Evolutionary conservation across 35 echinoderm and acorn worm genomes (phyloP).

Genomic region (Eucidaris tribuloides): DNA sequence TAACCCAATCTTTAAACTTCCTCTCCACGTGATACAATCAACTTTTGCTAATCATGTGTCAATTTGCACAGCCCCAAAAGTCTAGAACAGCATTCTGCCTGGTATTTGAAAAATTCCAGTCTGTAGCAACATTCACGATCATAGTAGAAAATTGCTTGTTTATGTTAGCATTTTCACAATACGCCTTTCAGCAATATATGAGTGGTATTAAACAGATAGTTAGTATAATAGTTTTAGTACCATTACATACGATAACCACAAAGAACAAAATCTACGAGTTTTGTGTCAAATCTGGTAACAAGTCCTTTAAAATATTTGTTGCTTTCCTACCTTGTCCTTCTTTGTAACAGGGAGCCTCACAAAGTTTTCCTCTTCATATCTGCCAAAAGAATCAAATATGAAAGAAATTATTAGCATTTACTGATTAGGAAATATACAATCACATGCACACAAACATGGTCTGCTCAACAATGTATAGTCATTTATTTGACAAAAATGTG

Average conservation of each 20-base stretch:
- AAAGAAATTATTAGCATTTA: background rate
- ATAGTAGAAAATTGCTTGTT: background rate
- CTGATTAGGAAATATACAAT: background rate
- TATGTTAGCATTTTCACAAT: background rate
- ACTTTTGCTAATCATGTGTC: no score
- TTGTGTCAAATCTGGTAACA: background rate
- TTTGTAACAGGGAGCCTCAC: constrained; percentile 57
- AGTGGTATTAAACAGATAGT: background rate
- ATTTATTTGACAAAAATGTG: background rate
- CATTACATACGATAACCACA: background rate
- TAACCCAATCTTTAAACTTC: no score
- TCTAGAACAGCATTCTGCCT: no score
- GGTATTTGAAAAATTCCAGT: no score
- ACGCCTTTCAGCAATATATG: background rate
- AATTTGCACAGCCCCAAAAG: no score
- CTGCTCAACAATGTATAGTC: background rate
- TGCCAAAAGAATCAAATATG: background rate
- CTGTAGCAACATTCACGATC: no score
- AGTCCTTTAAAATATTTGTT: background rate
- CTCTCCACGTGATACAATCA: no score
- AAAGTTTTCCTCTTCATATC: constrained; percentile 73
- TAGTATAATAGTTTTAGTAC: background rate
- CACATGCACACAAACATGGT: background rate
- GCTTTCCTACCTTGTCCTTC: constrained; percentile 74
- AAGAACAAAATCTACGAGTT: background rate